phyloP scores from a whole-genome alignment of 2,888 invertebrate species.

The Tetragonula carbonaria region DNA sequence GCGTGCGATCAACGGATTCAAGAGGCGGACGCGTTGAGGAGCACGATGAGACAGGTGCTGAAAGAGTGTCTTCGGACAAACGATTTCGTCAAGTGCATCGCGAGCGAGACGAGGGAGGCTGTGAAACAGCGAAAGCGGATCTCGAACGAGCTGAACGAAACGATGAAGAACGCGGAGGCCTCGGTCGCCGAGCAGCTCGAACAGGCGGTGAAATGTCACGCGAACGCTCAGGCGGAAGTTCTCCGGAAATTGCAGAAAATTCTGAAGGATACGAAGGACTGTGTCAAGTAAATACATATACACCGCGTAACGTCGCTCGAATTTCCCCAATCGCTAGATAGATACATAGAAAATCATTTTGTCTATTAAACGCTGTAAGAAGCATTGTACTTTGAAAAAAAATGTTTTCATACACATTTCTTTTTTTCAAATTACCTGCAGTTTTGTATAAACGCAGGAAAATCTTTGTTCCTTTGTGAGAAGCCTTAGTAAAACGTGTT shows the following conservation, averaged over 20 bases:
- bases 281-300: constrained; percentile 1
- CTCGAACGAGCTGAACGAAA: background rate
- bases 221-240: constrained; percentile 28
- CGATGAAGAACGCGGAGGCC: constrained; percentile 12
- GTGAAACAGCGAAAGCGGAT: background rate
- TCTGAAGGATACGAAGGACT: constrained; percentile 40
- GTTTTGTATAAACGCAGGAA: background rate
- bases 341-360: no score
- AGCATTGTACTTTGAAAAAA: no score
- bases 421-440: no score
- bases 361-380: no score
- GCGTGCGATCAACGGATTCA: constrained; percentile 16
- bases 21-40: constrained; percentile 1
- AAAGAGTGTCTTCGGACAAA: constrained; percentile 39
- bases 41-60: constrained; percentile 28
- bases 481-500: background rate
- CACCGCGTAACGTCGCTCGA: no score
- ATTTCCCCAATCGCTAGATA: background rate
- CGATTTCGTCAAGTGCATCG: constrained; percentile 42
- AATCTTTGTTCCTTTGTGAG: background rate
- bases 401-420: no score
- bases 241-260: constrained; percentile 27
- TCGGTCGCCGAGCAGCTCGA: constrained; percentile 19
- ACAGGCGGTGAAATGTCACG: constrained; percentile 40
- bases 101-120: constrained; percentile 20